A percentile compares a stretch with the other conserved stretches of the same genome.
Conservation (phyloP, 2,113 vertebrate genomes). For the Clinocottus analis region DNA sequence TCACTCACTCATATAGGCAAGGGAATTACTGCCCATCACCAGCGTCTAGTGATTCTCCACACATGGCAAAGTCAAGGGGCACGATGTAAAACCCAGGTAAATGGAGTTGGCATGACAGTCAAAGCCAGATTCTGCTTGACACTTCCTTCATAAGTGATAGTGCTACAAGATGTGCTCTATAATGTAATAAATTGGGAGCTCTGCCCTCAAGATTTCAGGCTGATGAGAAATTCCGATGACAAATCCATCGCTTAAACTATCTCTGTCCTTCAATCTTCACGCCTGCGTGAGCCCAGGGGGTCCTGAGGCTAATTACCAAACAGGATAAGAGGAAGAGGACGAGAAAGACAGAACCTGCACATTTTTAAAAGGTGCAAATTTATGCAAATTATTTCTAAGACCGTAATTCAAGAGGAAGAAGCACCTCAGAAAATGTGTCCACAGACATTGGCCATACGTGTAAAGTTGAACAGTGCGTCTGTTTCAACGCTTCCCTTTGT, state of each 20-base stretch:
- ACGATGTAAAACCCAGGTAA: constrained; percentile 68
- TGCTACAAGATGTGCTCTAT: constrained; percentile 66
- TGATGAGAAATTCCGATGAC: constrained; percentile 72
- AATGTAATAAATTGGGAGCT: constrained; percentile 74
- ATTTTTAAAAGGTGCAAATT: constrained; percentile 74
- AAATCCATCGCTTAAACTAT: constrained; percentile 72
- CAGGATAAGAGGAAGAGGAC: constrained; percentile 66
- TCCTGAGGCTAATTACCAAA: constrained; percentile 80
- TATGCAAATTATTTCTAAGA: constrained; percentile 74
- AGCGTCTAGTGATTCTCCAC: constrained; percentile 66
- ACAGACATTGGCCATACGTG: neutral
- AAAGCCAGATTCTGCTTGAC: constrained; percentile 64
- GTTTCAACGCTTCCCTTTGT: neutral
- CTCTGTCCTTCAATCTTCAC: constrained; percentile 71
- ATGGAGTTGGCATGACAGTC: constrained; percentile 73
- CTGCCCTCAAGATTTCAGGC: constrained; percentile 69
- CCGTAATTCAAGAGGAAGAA: constrained; percentile 46
- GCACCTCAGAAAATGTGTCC: constrained; percentile 7
- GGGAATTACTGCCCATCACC: constrained; percentile 76
- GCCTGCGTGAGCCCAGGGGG: constrained; percentile 60
- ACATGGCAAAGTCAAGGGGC: constrained; percentile 79
- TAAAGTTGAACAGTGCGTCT: constrained; percentile 26
- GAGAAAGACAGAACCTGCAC: constrained; percentile 59
- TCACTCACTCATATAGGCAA: constrained; percentile 74
- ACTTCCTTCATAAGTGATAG: constrained; percentile 67